Evolutionary conservation across 1,140 invertebrate genomes (phyloP).

Genomic region (Subanguina moxae): DNA sequence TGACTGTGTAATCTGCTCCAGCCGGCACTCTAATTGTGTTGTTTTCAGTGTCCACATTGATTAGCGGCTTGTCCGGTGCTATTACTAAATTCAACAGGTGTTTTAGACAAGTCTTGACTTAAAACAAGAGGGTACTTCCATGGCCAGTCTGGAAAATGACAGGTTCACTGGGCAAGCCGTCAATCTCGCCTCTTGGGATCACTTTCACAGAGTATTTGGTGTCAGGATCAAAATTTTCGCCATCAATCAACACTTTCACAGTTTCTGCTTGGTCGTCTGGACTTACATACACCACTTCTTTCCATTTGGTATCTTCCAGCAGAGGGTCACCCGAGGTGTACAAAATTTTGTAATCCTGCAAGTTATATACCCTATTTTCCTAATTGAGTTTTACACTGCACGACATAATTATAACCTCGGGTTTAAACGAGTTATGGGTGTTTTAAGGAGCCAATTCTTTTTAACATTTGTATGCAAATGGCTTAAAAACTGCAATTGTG

Average conservation of each 20-base stretch:
- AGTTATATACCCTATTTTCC: no score
- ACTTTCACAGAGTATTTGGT: conserved; percentile 54
- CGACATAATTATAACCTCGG: no score
- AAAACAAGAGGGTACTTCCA: conserved; percentile 37
- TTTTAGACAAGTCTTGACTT: conserved; percentile 2
- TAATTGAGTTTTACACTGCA: no score
- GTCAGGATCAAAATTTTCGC: conserved; percentile 58
- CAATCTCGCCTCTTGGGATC: conserved; percentile 53
- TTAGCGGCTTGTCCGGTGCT: conserved; percentile 48
- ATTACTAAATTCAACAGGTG: conserved; percentile 47
- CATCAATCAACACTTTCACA: conserved; percentile 47
- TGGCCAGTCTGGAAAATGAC: conserved; percentile 42
- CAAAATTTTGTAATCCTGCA: conserved; percentile 48
- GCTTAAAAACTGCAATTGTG: no score
- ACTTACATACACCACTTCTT: conserved; percentile 45
- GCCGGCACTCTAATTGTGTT: conserved; percentile 54
- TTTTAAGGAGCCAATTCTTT: no score
- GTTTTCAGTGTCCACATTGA: conserved; percentile 56
- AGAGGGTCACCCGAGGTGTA: conserved; percentile 54
- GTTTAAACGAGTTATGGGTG: no score
- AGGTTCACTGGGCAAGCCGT: conserved; percentile 46
- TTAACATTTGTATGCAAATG: no score
- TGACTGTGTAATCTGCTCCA: conserved; percentile 56
- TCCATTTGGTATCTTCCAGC: conserved; percentile 53
- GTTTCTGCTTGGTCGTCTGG: conserved; percentile 27